These are phyloP conservation scores for Gymnodraco acuticeps DNA, from an alignment of 2,797 vertebrate genomes.

Conservation along the genomic window DNA sequence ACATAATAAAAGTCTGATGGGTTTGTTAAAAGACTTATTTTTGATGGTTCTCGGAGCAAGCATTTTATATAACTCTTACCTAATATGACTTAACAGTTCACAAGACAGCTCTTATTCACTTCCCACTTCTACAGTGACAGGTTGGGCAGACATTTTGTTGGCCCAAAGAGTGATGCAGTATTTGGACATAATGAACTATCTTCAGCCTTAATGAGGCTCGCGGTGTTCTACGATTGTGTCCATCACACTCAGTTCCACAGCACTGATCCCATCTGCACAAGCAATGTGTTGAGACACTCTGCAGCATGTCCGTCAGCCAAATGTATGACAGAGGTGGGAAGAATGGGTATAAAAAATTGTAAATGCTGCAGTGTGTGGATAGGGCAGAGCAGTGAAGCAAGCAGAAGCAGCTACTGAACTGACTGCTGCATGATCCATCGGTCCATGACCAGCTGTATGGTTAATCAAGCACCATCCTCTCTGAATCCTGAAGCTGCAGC, in stretches of 20 bases:
- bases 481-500: constrained; percentile 43
- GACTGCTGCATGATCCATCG: constrained; percentile 73
- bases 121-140: constrained; percentile 7
- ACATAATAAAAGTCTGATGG: neutral
- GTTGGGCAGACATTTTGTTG: neutral
- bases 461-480: constrained; percentile 65
- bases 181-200: constrained; percentile 40
- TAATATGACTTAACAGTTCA: neutral
- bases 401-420: constrained; percentile 69
- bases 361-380: constrained; percentile 51
- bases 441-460: constrained; percentile 73
- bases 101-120: constrained; percentile 20
- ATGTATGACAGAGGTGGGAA: constrained; percentile 50
- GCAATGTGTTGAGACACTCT: constrained; percentile 18
- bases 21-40: neutral
- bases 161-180: constrained; percentile 24
- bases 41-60: neutral
- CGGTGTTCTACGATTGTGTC: constrained; percentile 38
- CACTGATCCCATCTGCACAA: constrained; percentile 47
- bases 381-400: constrained; percentile 60
- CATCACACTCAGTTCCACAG: constrained; percentile 45
- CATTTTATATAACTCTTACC: too few relatives aligned
- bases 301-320: constrained; percentile 32
- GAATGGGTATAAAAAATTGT: constrained; percentile 52
- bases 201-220: constrained; percentile 40